Conservation (phyloP, 2,113 vertebrate species). For the Lasiurus cinereus region DNA sequence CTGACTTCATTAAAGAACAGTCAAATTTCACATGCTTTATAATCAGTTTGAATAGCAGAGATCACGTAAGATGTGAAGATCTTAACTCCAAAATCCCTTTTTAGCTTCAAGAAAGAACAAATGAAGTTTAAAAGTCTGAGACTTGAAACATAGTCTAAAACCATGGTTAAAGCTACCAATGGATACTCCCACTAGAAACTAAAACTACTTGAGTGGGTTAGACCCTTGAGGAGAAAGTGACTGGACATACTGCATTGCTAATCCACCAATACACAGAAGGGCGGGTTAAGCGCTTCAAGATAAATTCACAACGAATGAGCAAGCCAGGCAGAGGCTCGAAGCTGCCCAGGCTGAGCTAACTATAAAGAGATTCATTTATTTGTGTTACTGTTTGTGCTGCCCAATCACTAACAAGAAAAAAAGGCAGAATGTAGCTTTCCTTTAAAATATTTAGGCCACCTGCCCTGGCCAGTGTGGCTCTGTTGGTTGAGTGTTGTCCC, state of each 20-base stretch:
- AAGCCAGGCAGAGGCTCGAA: not conserved
- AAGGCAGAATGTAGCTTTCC: not conserved
- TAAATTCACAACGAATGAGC: accelerated
- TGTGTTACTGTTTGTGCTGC: not conserved
- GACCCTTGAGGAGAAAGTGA: not conserved
- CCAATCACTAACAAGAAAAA: not conserved
- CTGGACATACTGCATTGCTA: not conserved
- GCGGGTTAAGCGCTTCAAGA: accelerated
- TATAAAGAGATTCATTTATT: accelerated
- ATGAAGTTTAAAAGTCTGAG: too few relatives aligned
- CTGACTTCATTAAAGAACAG: not conserved
- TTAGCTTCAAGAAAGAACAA: not conserved
- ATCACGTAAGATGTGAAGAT: not conserved
- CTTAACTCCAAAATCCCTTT: not conserved
- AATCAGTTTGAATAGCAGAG: not conserved
- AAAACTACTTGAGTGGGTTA: not conserved
- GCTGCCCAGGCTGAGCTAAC: accelerated
- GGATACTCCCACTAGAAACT: not conserved
- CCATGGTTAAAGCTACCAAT: not conserved
- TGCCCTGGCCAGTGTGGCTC: not conserved
- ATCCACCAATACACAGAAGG: accelerated
- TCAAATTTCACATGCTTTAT: not conserved
- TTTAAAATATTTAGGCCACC: not conserved
- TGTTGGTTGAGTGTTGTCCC: not conserved
- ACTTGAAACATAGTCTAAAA: not conserved